Evolutionary conservation across 1,140 invertebrate species (phyloP).

Genomic region (Centruroides vittatus): DNA sequence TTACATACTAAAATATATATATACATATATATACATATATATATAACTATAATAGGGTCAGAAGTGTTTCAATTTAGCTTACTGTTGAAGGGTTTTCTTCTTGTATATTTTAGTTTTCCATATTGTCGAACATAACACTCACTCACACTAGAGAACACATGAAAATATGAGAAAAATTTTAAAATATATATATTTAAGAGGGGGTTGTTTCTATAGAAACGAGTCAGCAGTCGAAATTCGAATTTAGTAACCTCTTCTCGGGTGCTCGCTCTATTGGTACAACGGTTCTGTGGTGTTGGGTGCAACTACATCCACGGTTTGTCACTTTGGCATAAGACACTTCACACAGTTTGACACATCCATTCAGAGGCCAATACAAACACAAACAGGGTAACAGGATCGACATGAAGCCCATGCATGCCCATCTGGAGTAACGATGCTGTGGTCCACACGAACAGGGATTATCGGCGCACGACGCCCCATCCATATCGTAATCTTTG

Average conservation of each 20-base stretch:
- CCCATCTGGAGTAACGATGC: conserved; percentile 57
- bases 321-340: conserved; percentile 61
- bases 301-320: conserved; percentile 48
- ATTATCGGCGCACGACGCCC: conserved; percentile 59
- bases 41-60: no score
- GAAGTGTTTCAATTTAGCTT: no score
- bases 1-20: no score
- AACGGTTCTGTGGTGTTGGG: conserved; percentile 11
- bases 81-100: no score
- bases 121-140: no score
- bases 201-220: no score
- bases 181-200: no score
- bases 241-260: conserved; percentile 39
- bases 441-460: conserved; percentile 68
- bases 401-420: conserved; percentile 62
- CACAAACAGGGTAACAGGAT: conserved; percentile 71
- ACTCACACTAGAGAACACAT: no score
- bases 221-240: conserved; percentile 28
- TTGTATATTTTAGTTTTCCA: no score
- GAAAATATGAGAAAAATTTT: no score
- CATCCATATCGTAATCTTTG: conserved; percentile 50
- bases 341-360: conserved; percentile 59
- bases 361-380: conserved; percentile 80
- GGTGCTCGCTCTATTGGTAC: conserved; percentile 28
- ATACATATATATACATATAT: no score